These are phyloP conservation scores for Heliconius charithonia DNA, from an alignment of 2,888 invertebrate genomes.

Conservation along the genomic window DNA sequence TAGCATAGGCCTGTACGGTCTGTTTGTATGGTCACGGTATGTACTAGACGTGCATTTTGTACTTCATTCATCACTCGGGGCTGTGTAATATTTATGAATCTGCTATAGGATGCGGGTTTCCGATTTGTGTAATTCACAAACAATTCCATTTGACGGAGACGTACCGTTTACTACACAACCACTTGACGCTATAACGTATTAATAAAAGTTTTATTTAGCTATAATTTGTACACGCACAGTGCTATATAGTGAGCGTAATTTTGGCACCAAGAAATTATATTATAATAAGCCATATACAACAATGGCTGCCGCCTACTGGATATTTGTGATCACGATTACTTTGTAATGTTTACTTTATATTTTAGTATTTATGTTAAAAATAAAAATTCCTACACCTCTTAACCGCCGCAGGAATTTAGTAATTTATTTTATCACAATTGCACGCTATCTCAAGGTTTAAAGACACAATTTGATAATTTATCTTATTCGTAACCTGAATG, in stretches of 20 bases:
- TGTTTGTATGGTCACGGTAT: slow-evolving; percentile 37
- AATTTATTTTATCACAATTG: slow-evolving; percentile 7
- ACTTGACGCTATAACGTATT: slow-evolving; percentile 41
- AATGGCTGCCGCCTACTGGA: slow-evolving; percentile 19
- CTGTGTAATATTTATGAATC: slow-evolving; percentile 24
- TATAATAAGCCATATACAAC: slow-evolving; percentile 23
- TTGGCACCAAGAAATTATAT: slow-evolving; percentile 46
- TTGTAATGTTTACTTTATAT: not conserved
- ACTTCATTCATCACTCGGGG: slow-evolving; percentile 72
- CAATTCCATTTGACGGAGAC: not conserved
- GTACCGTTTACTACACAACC: slow-evolving; percentile 53
- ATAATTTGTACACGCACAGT: slow-evolving; percentile 47
- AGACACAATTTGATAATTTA: not conserved
- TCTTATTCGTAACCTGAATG: not conserved
- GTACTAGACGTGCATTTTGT: slow-evolving; percentile 71
- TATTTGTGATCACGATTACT: slow-evolving; percentile 5
- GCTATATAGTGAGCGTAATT: slow-evolving; percentile 30
- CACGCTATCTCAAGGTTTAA: not conserved
- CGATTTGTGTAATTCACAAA: not conserved
- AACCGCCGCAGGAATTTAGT: not conserved
- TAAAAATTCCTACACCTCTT: not conserved
- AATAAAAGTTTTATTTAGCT: slow-evolving; percentile 41
- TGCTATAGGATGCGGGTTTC: not conserved
- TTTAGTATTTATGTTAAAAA: not conserved
- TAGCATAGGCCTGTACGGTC: slow-evolving; percentile 27